Conservation (phyloP, 2,888 invertebrate genomes). For the Caenorhabditis zanzibari region DNA sequence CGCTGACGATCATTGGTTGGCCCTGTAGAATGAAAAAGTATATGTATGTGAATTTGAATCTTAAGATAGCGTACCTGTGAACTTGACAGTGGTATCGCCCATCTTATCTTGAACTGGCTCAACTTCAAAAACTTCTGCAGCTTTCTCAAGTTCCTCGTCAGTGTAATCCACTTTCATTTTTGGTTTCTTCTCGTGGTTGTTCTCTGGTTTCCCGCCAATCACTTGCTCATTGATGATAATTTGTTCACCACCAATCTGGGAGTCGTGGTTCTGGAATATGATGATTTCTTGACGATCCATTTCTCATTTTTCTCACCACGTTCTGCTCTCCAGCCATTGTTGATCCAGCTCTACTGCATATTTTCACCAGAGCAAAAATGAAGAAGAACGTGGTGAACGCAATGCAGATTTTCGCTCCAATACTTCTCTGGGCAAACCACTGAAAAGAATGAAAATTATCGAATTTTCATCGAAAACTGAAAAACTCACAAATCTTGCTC, state of each 20-base stretch:
- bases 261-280: constrained; percentile 23
- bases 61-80: neutral
- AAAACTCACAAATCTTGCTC: constrained; percentile 49
- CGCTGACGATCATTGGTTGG: constrained; percentile 90
- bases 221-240: constrained; percentile 53
- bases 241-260: neutral
- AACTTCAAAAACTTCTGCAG: neutral
- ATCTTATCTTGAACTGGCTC: neutral
- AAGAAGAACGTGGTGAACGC: neutral
- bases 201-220: constrained; percentile 31
- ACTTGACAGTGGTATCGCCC: neutral
- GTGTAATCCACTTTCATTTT: no score
- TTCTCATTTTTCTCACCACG: neutral
- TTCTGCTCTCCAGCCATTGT: neutral
- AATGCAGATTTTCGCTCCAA: constrained; percentile 20
- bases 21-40: constrained; percentile 85
- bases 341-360: neutral
- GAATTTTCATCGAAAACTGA: neutral
- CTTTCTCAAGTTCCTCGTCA: no score
- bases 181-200: neutral
- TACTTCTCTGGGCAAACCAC: constrained; percentile 47
- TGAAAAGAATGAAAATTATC: constrained; percentile 16
- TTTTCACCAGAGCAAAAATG: constrained; percentile 27
- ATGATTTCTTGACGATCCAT: neutral
- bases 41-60: neutral